A percentile compares a stretch with the other conserved stretches of the same genome.
phyloP scores from a whole-genome alignment of 2,888 invertebrate genomes.

The Apoda limacodes region DNA sequence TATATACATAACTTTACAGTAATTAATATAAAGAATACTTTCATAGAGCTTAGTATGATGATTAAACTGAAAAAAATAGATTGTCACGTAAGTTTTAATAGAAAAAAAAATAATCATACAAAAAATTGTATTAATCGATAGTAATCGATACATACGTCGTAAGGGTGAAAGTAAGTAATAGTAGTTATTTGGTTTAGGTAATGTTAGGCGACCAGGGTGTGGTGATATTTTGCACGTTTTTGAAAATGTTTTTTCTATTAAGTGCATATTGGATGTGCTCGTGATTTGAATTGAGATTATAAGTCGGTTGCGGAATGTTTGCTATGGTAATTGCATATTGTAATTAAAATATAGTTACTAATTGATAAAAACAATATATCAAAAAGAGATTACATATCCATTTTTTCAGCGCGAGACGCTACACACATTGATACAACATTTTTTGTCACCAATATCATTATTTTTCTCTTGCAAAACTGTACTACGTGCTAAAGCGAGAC shows the following conservation, averaged over 20 bases:
- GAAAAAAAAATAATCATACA: conserved; percentile 52
- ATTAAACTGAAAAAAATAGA: conserved; percentile 54
- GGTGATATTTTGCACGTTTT: conserved; percentile 71
- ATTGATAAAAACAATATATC: conserved; percentile 35
- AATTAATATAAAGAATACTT: conserved; percentile 56
- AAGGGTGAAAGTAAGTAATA: conserved; percentile 55
- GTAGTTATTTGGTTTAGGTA: conserved; percentile 65
- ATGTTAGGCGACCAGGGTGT: conserved; percentile 70
- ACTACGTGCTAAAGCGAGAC: background rate
- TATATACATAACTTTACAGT: conserved; percentile 61
- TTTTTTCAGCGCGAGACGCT: conserved; percentile 51
- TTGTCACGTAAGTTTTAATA: conserved; percentile 60
- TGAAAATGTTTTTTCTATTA: conserved; percentile 54
- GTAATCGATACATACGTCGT: conserved; percentile 50
- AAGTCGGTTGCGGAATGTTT: conserved; percentile 35
- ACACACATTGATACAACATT: no score
- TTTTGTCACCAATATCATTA: no score
- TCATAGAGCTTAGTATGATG: conserved; percentile 69
- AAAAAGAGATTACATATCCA: conserved; percentile 62
- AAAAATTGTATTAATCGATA: conserved; percentile 58
- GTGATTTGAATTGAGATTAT: conserved; percentile 40
- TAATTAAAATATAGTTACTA: conserved; percentile 21
- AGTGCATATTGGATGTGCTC: conserved; percentile 35
- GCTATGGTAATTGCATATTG: conserved; percentile 35
- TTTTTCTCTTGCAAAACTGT: no score